A percentile compares a stretch with the other conserved stretches of the same genome.
These are phyloP conservation scores for Bos indicus DNA, from an alignment of 2,113 vertebrate genomes.

Conservation along the genomic window DNA sequence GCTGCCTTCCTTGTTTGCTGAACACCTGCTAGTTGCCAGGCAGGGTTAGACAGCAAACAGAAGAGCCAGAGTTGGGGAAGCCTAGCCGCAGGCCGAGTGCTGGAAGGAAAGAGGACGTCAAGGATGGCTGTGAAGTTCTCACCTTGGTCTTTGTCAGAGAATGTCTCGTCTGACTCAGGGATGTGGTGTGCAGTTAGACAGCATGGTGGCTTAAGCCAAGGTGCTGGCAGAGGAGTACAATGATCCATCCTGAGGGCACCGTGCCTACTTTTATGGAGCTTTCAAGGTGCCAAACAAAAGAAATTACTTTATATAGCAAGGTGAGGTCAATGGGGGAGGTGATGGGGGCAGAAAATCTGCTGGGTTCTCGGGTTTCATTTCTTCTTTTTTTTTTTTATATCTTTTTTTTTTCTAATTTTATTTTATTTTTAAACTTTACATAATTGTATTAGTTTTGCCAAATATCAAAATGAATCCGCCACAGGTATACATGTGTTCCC, in stretches of 20 bases:
- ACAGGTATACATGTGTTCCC: too few relatives aligned
- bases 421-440: too few relatives aligned
- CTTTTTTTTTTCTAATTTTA: too few relatives aligned
- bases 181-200: background rate
- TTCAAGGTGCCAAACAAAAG: background rate
- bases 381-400: too few relatives aligned
- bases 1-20: rapidly evolving
- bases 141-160: background rate
- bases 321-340: background rate
- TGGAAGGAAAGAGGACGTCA: rapidly evolving
- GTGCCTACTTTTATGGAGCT: too few relatives aligned
- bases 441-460: too few relatives aligned
- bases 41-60: rapidly evolving
- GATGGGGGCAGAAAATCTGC: background rate
- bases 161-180: rapidly evolving
- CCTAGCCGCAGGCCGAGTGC: background rate
- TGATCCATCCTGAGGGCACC: background rate
- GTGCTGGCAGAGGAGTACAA: rapidly evolving
- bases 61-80: too few relatives aligned
- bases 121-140: rapidly evolving
- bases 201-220: rapidly evolving
- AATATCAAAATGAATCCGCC: too few relatives aligned
- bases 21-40: background rate
- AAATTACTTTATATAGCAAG: too few relatives aligned
- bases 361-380: background rate